Percentiles rank a stretch among this genome's conserved stretches.
Conservation (phyloP, 2,797 vertebrate genomes). For the Acipenser transmontanus region DNA sequence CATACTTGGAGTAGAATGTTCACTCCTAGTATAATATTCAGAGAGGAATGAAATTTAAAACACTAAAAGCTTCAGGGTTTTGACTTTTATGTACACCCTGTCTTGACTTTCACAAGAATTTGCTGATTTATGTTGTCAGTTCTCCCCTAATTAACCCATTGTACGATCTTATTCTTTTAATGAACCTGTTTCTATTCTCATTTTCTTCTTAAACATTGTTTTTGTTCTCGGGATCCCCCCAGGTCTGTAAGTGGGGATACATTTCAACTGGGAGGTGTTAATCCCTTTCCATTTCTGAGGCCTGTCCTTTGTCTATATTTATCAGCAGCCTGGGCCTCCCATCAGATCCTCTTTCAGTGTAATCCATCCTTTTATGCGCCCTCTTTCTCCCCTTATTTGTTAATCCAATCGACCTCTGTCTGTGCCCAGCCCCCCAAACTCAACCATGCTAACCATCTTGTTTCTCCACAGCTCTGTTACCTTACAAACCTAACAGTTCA, state of each 20-base stretch:
- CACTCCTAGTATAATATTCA: no score
- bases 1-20: no score
- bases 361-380: slow-evolving; percentile 23
- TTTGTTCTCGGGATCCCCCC: neutral
- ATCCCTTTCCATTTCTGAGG: slow-evolving; percentile 12
- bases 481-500: slow-evolving; percentile 29
- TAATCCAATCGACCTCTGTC: slow-evolving; percentile 19
- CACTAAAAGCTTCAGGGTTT: slow-evolving; percentile 21
- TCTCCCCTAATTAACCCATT: neutral
- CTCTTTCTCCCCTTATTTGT: slow-evolving; percentile 25
- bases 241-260: neutral
- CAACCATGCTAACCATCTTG: slow-evolving; percentile 5
- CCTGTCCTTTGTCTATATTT: slow-evolving; percentile 22
- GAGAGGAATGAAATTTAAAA: slow-evolving; percentile 23
- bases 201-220: neutral
- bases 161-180: neutral
- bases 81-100: neutral
- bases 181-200: neutral
- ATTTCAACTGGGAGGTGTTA: slow-evolving; percentile 16
- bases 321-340: slow-evolving; percentile 16
- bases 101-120: neutral
- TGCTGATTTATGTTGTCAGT: neutral
- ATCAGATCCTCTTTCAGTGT: slow-evolving; percentile 13
- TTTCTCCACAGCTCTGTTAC: neutral
- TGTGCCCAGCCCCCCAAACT: slow-evolving; percentile 6